These are phyloP conservation scores for Falco naumanni DNA, from an alignment of 2,797 vertebrate genomes.

Conservation along the genomic window DNA sequence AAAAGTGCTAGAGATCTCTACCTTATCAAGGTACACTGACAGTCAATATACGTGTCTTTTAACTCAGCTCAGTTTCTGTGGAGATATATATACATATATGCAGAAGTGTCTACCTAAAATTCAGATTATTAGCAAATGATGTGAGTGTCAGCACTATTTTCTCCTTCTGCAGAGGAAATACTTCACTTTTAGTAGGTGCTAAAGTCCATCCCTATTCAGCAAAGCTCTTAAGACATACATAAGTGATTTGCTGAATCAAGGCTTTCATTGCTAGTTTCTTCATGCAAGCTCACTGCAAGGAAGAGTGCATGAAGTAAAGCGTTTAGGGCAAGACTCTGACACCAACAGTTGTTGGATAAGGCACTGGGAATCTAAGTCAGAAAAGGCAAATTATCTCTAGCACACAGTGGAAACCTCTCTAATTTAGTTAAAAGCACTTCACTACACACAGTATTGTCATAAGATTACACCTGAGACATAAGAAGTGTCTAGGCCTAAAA, in stretches of 20 bases:
- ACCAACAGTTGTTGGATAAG: background rate
- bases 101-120: background rate
- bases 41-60: background rate
- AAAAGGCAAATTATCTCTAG: conserved; percentile 18
- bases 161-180: conserved; percentile 29
- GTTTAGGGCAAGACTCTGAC: background rate
- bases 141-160: conserved; percentile 10
- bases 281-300: background rate
- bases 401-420: background rate
- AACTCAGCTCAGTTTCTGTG: background rate
- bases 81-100: background rate
- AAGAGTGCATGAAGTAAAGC: background rate
- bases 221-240: conserved; percentile 30
- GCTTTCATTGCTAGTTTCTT: background rate
- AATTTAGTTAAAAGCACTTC: conserved; percentile 23
- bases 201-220: conserved; percentile 41
- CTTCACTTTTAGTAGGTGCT: conserved; percentile 42
- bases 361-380: background rate
- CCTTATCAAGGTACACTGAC: background rate
- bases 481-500: background rate
- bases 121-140: conserved; percentile 33
- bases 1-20: background rate
- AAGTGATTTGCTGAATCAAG: conserved; percentile 45
- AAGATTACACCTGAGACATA: background rate
- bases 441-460: background rate